phyloP scores from a whole-genome alignment of 2,888 invertebrate species.

The Hypercompe scribonia region DNA sequence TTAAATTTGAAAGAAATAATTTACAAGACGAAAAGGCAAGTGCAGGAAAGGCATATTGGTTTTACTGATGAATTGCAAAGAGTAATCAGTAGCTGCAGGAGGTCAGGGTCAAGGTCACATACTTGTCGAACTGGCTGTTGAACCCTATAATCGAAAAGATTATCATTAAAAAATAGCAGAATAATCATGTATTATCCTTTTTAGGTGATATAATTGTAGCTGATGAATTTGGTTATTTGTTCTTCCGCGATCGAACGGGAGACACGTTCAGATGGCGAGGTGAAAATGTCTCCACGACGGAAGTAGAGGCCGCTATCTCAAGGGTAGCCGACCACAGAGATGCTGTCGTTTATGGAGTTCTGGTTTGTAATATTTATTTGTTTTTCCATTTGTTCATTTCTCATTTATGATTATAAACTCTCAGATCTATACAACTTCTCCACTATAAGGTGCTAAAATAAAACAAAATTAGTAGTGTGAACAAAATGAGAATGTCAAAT shows the following conservation, averaged over 20 bases:
- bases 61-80: too few species aligned
- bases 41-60: too few species aligned
- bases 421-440: too few species aligned
- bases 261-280: slow-evolving; percentile 99
- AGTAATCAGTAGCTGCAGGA: too few species aligned
- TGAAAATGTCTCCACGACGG: slow-evolving; percentile 99
- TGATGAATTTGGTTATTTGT: slow-evolving; percentile 97
- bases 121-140: too few species aligned
- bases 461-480: neutral
- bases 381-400: neutral
- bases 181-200: slow-evolving; percentile 37
- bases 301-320: slow-evolving; percentile 97
- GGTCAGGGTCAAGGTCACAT: too few species aligned
- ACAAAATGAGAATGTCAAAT: neutral
- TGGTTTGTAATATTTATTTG: slow-evolving; percentile 80
- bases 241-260: slow-evolving; percentile 98
- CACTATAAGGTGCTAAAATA: neutral
- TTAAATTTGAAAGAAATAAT: too few species aligned
- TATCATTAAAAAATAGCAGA: too few species aligned
- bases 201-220: slow-evolving; percentile 95
- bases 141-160: too few species aligned
- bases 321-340: slow-evolving; percentile 94
- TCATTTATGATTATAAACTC: too few species aligned
- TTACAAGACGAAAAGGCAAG: too few species aligned
- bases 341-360: slow-evolving; percentile 97